Percentiles rank a stretch among this genome's conserved stretches.
Evolutionary conservation across 2,797 vertebrate genomes (phyloP).

Genomic region (Gallinago solitaria): DNA sequence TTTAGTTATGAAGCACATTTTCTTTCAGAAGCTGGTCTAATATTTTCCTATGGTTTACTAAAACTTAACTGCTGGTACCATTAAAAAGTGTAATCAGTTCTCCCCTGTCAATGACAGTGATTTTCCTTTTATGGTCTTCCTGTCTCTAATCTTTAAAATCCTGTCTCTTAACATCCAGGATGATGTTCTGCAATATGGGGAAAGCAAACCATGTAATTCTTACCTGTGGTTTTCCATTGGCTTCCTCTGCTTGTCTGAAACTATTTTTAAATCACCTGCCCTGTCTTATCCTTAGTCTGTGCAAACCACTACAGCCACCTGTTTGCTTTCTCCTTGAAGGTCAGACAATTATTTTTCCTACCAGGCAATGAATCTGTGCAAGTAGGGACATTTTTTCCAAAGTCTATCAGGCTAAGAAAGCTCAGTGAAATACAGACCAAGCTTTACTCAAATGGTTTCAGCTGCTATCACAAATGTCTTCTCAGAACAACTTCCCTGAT

Average conservation of each 20-base stretch:
- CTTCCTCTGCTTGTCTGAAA: background rate
- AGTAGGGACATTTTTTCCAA: background rate
- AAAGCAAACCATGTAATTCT: background rate
- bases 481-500: background rate
- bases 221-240: background rate
- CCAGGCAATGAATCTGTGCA: background rate
- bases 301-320: background rate
- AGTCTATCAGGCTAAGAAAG: background rate
- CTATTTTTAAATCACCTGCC: background rate
- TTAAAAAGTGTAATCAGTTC: conserved; percentile 40
- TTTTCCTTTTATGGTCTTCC: conserved; percentile 36
- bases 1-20: background rate
- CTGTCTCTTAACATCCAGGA: background rate
- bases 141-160: background rate
- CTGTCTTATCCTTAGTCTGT: background rate
- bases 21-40: background rate
- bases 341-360: background rate
- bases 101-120: background rate
- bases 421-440: background rate
- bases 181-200: background rate
- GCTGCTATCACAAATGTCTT: background rate
- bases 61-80: background rate
- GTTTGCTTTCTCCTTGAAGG: background rate
- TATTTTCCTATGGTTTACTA: conserved; percentile 19
- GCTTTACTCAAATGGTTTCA: background rate